phyloP scores from a whole-genome alignment of 2,797 vertebrate species.

The Propithecus perrieri region DNA sequence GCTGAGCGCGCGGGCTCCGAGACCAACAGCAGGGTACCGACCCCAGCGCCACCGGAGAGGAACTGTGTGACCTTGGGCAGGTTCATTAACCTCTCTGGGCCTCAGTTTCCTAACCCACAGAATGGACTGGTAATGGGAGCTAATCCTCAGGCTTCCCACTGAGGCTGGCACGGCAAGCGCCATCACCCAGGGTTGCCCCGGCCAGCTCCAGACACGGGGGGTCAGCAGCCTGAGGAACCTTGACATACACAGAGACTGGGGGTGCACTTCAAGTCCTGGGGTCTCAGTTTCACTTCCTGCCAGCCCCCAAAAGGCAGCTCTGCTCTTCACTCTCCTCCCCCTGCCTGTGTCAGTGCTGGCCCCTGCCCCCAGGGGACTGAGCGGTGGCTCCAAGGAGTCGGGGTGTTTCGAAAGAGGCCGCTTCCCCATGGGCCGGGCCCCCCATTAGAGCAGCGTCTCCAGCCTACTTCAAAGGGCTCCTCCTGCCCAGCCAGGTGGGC shows the following conservation, averaged over 20 bases:
- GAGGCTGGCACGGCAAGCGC: neutral
- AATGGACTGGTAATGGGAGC: neutral
- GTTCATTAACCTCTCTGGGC: neutral
- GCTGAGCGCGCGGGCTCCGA: neutral
- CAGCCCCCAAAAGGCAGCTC: neutral
- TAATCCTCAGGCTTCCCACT: neutral
- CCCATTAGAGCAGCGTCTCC: neutral
- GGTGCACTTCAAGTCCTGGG: neutral
- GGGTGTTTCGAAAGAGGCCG: neutral
- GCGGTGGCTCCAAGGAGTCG: neutral
- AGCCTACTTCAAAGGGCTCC: neutral
- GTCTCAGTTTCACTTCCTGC: neutral
- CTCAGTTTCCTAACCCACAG: neutral
- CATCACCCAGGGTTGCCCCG: neutral
- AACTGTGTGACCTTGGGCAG: neutral
- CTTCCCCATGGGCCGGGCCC: neutral
- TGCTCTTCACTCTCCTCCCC: neutral
- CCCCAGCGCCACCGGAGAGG: neutral
- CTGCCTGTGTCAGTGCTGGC: neutral
- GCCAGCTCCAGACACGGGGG: neutral
- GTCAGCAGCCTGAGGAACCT: neutral
- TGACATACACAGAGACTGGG: neutral
- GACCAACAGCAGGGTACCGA: no score
- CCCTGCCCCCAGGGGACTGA: neutral
- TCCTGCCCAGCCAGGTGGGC: neutral